Evolutionary conservation across 2,888 invertebrate genomes (phyloP).

Genomic region (Acronicta psi): DNA sequence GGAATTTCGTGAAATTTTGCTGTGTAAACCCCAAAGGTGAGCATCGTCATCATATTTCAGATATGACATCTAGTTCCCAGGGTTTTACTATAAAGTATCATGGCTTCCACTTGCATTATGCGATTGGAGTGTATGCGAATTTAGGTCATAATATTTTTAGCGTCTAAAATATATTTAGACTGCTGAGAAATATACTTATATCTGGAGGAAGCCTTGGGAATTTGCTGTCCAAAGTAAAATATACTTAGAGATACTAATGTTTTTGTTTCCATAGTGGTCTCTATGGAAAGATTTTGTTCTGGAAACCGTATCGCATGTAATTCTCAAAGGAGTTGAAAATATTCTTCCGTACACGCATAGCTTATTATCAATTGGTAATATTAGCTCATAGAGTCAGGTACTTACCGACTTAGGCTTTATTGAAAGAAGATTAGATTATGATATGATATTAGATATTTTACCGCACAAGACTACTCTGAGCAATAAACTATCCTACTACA

Average conservation of each 20-base stretch:
- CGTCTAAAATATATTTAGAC: slow-evolving; percentile 6
- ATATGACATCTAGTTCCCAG: slow-evolving; percentile 63
- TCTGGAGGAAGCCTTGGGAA: slow-evolving; percentile 19
- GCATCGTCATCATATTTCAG: slow-evolving; percentile 73
- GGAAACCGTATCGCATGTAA: slow-evolving; percentile 7
- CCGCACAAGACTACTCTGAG: too few species aligned
- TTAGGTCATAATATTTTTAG: not conserved
- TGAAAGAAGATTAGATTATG: too few species aligned
- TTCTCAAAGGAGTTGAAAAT: slow-evolving; percentile 22
- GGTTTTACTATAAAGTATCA: slow-evolving; percentile 37
- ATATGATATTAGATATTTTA: too few species aligned
- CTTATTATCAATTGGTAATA: too few species aligned
- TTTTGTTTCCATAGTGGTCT: slow-evolving; percentile 25
- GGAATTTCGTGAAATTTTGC: slow-evolving; percentile 51
- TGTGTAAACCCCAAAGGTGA: slow-evolving; percentile 64
- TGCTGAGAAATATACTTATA: not conserved
- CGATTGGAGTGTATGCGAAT: slow-evolving; percentile 43
- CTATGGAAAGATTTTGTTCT: slow-evolving; percentile 27
- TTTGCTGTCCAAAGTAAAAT: slow-evolving; percentile 11
- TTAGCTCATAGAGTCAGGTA: too few species aligned
- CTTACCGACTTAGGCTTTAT: too few species aligned
- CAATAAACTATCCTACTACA: too few species aligned
- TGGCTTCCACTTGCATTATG: slow-evolving; percentile 50
- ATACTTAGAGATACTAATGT: slow-evolving; percentile 5
- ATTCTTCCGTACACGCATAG: slow-evolving; percentile 21